phyloP scores from a whole-genome alignment of 1,140 invertebrate species.

The Heliconius melpomene region DNA sequence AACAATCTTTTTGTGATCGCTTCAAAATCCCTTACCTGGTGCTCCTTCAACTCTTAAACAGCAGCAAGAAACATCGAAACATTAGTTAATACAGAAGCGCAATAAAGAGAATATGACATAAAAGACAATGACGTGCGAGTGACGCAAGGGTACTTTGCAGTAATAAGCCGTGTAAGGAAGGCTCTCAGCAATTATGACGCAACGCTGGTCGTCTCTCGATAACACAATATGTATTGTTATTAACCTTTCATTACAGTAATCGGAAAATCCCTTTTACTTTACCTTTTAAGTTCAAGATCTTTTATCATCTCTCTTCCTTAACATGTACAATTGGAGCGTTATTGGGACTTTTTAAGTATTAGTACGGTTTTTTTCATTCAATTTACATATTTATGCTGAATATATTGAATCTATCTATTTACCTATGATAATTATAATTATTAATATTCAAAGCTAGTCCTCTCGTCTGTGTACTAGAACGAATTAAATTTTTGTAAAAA shows the following conservation, averaged over 20 bases:
- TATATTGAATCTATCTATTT: too few species aligned
- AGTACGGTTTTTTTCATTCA: too few species aligned
- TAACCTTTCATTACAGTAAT: not conserved
- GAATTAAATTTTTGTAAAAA: too few species aligned
- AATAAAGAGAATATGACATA: not conserved
- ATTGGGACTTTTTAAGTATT: not conserved
- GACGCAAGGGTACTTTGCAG: not conserved
- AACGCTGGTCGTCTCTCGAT: not conserved
- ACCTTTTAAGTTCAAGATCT: not conserved
- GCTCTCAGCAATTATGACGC: not conserved
- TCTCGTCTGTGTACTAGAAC: too few species aligned
- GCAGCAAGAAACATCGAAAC: too few species aligned
- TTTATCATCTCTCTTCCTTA: not conserved
- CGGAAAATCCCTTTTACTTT: not conserved
- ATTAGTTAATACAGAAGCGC: not conserved
- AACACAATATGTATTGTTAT: not conserved
- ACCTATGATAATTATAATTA: too few species aligned
- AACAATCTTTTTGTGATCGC: too few species aligned
- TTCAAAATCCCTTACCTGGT: too few species aligned
- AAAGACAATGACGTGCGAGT: not conserved
- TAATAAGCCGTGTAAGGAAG: constrained; percentile 6
- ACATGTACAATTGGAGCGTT: not conserved
- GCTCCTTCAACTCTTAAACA: too few species aligned
- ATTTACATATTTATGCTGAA: too few species aligned
- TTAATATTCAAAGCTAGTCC: too few species aligned